Evolutionary conservation across 2,888 invertebrate genomes (phyloP).

Genomic region (Panzeria rudis): DNA sequence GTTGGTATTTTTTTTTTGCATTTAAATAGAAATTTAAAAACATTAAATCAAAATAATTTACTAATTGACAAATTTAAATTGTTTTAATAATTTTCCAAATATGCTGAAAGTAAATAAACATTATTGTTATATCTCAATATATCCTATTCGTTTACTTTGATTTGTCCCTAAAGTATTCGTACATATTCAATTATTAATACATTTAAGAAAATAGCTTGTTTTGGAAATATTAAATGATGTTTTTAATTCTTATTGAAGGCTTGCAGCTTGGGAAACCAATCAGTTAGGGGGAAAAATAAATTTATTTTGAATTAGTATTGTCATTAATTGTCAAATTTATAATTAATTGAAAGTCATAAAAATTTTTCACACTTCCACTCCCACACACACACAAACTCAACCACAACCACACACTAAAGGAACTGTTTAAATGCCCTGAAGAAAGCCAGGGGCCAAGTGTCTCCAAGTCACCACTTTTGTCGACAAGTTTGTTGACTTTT

Average conservation of each 20-base stretch:
- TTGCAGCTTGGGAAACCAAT: background rate
- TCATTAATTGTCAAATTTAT: conserved; percentile 31
- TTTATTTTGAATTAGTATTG: background rate
- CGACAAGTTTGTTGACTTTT: no score
- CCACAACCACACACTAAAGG: background rate
- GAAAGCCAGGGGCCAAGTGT: no score
- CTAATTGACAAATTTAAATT: no score
- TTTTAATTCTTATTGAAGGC: background rate
- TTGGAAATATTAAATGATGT: background rate
- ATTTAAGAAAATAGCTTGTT: background rate
- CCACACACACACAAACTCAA: background rate
- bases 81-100: background rate
- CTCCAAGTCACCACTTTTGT: no score
- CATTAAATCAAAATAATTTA: background rate
- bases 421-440: background rate
- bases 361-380: background rate
- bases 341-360: conserved; percentile 25
- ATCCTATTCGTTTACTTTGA: background rate
- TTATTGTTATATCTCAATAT: background rate
- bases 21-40: background rate
- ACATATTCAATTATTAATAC: background rate
- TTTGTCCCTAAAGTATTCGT: background rate
- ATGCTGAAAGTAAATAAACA: background rate
- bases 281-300: background rate
- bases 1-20: background rate